These are phyloP conservation scores for Trachelipus rathkii DNA, from an alignment of 1,140 invertebrate genomes.

Conservation along the genomic window DNA sequence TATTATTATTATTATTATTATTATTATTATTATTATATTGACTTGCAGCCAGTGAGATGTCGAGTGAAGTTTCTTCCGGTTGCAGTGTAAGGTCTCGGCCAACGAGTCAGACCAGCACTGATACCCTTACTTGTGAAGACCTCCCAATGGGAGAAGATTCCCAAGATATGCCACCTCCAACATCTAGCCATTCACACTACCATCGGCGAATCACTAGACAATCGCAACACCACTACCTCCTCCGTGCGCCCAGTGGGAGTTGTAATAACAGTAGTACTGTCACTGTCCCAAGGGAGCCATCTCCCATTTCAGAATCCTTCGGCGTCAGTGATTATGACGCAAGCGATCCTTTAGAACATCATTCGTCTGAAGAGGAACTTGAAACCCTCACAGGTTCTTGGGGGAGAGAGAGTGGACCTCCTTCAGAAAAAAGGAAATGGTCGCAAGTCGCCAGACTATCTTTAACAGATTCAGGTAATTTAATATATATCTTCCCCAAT, in stretches of 20 bases:
- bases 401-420: slow-evolving; percentile 34
- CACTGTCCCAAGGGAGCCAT: slow-evolving; percentile 24
- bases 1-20: neutral
- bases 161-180: neutral
- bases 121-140: slow-evolving; percentile 44
- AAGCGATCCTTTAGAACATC: slow-evolving; percentile 43
- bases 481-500: too few relatives aligned
- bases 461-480: slow-evolving; percentile 43
- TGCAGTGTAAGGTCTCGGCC: slow-evolving; percentile 45
- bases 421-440: slow-evolving; percentile 44
- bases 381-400: slow-evolving; percentile 43
- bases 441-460: slow-evolving; percentile 43
- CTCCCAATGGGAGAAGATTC: slow-evolving; percentile 12
- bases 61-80: slow-evolving; percentile 43
- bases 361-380: slow-evolving; percentile 44
- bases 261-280: neutral
- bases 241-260: slow-evolving; percentile 1
- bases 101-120: slow-evolving; percentile 45
- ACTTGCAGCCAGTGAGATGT: slow-evolving; percentile 43
- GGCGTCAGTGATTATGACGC: slow-evolving; percentile 42
- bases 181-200: neutral
- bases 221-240: neutral
- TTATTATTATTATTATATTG: slow-evolving; percentile 20
- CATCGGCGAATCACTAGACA: slow-evolving; percentile 23
- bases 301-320: slow-evolving; percentile 34